Evolutionary conservation across 2,113 vertebrate genomes (phyloP).

Genomic region (Seriola quinqueradiata): DNA sequence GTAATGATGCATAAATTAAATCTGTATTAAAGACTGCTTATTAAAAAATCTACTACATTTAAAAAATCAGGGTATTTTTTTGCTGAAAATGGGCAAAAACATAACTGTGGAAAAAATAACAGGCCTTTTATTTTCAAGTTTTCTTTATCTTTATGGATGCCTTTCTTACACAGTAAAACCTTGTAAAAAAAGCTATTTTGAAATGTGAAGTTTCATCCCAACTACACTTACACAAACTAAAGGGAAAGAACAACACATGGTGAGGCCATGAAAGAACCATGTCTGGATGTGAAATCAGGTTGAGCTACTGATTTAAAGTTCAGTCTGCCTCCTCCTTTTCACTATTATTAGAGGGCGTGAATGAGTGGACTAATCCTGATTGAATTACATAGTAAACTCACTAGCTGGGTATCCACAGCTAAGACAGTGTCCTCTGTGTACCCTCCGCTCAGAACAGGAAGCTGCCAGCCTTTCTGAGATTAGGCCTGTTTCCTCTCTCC

Average conservation of each 20-base stretch:
- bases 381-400: slow-evolving; percentile 78
- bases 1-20: background rate
- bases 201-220: background rate
- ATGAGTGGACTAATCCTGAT: slow-evolving; percentile 76
- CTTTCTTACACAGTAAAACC: background rate
- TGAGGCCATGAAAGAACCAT: background rate
- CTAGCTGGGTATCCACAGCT: slow-evolving; percentile 58
- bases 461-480: slow-evolving; percentile 86
- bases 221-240: background rate
- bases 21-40: background rate
- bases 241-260: background rate
- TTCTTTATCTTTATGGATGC: background rate
- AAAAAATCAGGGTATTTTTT: background rate
- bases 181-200: background rate
- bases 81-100: background rate
- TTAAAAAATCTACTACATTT: background rate
- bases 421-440: slow-evolving; percentile 83
- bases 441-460: slow-evolving; percentile 83
- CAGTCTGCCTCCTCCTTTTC: slow-evolving; percentile 38
- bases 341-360: slow-evolving; percentile 65
- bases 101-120: background rate
- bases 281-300: slow-evolving; percentile 37
- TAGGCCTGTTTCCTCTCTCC: slow-evolving; percentile 84
- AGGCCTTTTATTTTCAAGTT: background rate
- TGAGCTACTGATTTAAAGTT: slow-evolving; percentile 39